Evolutionary conservation across 2,797 vertebrate species (phyloP).

Genomic region (Pachyuromys duprasi): DNA sequence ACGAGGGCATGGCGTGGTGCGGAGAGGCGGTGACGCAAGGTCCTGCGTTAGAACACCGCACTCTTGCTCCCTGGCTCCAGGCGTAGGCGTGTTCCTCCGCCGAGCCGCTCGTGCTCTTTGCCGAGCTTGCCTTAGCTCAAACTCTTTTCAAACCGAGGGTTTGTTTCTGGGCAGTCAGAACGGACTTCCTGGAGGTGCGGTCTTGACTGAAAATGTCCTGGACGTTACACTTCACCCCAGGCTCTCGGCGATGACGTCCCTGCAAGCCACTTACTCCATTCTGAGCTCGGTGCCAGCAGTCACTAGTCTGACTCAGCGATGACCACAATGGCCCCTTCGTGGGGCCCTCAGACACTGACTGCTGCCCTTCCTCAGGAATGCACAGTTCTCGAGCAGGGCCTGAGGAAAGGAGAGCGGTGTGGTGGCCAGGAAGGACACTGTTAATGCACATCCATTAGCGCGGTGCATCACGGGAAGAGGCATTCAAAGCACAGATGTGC

Average conservation of each 20-base stretch:
- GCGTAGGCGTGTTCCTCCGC: accelerated
- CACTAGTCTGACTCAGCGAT: neutral
- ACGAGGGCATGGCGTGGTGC: accelerated
- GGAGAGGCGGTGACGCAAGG: neutral
- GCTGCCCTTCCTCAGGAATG: slow-evolving; percentile 53
- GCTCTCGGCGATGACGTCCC: neutral
- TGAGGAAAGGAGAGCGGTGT: neutral
- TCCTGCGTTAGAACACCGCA: accelerated
- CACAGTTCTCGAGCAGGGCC: neutral
- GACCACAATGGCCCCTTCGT: slow-evolving; percentile 21
- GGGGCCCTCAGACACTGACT: slow-evolving; percentile 40
- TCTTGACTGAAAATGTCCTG: neutral
- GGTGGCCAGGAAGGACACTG: slow-evolving; percentile 48
- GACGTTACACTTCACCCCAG: neutral
- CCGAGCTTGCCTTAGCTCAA: neutral
- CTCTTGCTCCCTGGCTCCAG: neutral
- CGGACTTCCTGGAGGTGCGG: slow-evolving; percentile 37
- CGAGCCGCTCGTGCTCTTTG: neutral
- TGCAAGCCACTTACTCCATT: neutral
- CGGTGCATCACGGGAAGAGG: neutral
- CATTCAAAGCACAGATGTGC: neutral
- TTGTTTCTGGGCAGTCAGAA: slow-evolving; percentile 23
- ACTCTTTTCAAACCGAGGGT: neutral
- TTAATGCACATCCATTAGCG: slow-evolving; percentile 77
- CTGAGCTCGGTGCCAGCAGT: neutral